A percentile compares a stretch with the other conserved stretches of the same genome.
Conservation (phyloP, 2,888 invertebrate genomes). For the Epiblema foenella region DNA sequence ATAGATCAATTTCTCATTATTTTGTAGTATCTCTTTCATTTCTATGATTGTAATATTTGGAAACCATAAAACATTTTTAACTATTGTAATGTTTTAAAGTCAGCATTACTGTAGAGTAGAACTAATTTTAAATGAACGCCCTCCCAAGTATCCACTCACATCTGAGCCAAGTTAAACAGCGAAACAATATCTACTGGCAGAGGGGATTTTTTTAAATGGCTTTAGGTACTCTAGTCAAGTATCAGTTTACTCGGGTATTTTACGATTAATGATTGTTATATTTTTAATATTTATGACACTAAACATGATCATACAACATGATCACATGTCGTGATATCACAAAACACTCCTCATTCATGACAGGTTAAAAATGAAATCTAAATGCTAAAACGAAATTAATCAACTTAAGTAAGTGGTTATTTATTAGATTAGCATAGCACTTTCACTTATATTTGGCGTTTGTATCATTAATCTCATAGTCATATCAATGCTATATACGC, state of each 20-base stretch:
- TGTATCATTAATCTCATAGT: conserved; percentile 47
- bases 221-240: too few species aligned
- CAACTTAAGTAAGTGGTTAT: conserved; percentile 41
- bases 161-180: too few species aligned
- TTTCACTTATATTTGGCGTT: conserved; percentile 43
- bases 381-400: conserved; percentile 43
- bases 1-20: too few species aligned
- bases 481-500: conserved; percentile 43
- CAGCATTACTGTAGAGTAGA: too few species aligned
- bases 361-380: conserved; percentile 30
- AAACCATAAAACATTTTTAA: too few species aligned
- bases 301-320: not conserved
- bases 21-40: too few species aligned
- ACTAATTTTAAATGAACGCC: too few species aligned
- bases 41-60: too few species aligned
- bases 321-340: conserved; percentile 2
- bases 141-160: too few species aligned
- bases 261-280: not conserved
- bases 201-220: too few species aligned
- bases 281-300: not conserved
- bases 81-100: too few species aligned
- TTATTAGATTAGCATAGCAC: conserved; percentile 43
- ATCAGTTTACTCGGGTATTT: not conserved
- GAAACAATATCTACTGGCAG: too few species aligned
- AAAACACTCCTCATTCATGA: conserved; percentile 27